A percentile compares a stretch with the other conserved stretches of the same genome.
phyloP scores from a whole-genome alignment of 2,888 invertebrate genomes.

The Dynastes maya region DNA sequence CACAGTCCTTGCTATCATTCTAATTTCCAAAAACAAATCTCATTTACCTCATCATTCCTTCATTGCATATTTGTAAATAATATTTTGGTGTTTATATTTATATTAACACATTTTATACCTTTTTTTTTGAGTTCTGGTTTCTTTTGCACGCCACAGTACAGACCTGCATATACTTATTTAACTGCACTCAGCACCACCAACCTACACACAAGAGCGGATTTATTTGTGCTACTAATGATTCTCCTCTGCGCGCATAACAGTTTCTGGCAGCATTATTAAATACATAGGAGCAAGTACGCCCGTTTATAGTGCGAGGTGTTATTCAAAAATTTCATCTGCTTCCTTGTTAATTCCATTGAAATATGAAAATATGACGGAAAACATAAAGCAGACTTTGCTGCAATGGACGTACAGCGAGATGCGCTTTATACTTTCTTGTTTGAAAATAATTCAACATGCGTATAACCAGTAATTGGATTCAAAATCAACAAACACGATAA shows the following conservation, averaged over 20 bases:
- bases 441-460: not conserved
- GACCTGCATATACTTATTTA: not conserved
- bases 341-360: constrained; percentile 29
- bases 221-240: constrained; percentile 42
- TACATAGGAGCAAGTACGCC: constrained; percentile 10
- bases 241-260: not conserved
- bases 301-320: constrained; percentile 23
- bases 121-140: too few relatives aligned
- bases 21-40: too few relatives aligned
- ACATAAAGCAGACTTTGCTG: constrained; percentile 21
- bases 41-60: too few relatives aligned
- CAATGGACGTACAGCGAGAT: not conserved
- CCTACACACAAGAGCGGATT: constrained; percentile 1
- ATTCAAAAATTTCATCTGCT: constrained; percentile 17
- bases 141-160: too few relatives aligned
- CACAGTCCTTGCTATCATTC: too few relatives aligned
- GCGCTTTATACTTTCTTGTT: not conserved
- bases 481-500: too few relatives aligned
- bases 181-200: not conserved
- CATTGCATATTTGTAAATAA: too few relatives aligned
- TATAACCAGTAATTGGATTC: too few relatives aligned
- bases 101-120: too few relatives aligned
- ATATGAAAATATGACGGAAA: constrained; percentile 40
- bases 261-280: constrained; percentile 20
- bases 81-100: too few relatives aligned